These are phyloP conservation scores for Parelbella ahira DNA, from an alignment of 2,888 invertebrate genomes.

Conservation along the genomic window DNA sequence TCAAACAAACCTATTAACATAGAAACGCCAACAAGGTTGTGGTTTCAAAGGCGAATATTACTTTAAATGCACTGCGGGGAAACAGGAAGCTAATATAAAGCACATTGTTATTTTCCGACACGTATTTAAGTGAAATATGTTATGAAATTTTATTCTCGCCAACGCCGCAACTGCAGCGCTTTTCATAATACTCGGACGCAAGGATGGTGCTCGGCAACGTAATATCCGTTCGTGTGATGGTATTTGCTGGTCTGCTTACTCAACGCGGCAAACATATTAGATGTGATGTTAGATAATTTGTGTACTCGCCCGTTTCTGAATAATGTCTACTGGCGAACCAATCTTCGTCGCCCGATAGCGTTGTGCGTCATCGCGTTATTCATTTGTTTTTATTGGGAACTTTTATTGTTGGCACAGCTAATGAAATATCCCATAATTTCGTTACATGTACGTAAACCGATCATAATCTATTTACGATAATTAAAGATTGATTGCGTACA, in stretches of 20 bases:
- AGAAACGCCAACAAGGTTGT: not conserved
- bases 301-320: slow-evolving; percentile 4
- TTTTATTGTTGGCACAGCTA: no score
- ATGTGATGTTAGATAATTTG: slow-evolving; percentile 9
- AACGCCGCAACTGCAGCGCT: slow-evolving; percentile 4
- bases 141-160: slow-evolving; percentile 18
- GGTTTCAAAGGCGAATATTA: not conserved
- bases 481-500: no score
- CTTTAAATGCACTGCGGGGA: slow-evolving; percentile 9
- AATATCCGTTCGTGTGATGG: slow-evolving; percentile 19
- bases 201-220: slow-evolving; percentile 14
- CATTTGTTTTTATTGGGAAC: no score
- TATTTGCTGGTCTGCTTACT: slow-evolving; percentile 14
- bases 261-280: slow-evolving; percentile 3
- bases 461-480: no score
- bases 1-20: slow-evolving; percentile 13
- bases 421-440: no score
- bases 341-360: no score
- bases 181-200: slow-evolving; percentile 15
- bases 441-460: no score
- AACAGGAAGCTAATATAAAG: slow-evolving; percentile 11
- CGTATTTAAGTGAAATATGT: slow-evolving; percentile 12
- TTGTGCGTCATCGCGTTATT: no score
- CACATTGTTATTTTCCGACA: slow-evolving; percentile 13
- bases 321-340: slow-evolving; percentile 4